phyloP scores from a whole-genome alignment of 2,888 invertebrate genomes.

The Acanthosepion pharaonis region DNA sequence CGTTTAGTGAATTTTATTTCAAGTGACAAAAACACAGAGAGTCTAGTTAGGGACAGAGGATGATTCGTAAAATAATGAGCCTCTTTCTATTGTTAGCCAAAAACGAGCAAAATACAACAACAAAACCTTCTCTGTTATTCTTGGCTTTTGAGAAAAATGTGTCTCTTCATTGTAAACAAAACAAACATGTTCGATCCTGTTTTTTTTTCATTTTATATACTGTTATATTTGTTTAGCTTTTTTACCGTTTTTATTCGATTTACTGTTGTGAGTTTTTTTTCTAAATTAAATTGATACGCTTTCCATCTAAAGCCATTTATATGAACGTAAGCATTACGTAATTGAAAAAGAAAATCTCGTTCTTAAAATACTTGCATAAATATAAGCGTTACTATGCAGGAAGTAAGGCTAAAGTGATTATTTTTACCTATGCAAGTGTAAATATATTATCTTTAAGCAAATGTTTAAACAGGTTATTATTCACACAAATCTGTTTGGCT shows the following conservation, averaged over 20 bases:
- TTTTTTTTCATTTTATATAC: background rate
- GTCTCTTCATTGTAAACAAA: background rate
- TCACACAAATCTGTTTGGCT: background rate
- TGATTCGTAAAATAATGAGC: background rate
- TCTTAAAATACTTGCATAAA: background rate
- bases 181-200: background rate
- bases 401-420: background rate
- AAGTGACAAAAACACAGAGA: background rate
- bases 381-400: background rate
- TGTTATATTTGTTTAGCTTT: background rate
- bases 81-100: background rate
- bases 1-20: background rate
- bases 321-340: background rate
- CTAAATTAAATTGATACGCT: background rate
- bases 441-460: background rate
- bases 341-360: background rate
- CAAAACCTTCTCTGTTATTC: background rate
- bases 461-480: too few species aligned
- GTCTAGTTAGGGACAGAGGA: background rate
- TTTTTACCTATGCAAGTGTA: background rate
- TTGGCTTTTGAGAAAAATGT: background rate
- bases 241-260: background rate
- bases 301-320: background rate
- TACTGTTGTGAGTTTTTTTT: background rate
- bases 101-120: background rate